Percentiles rank a stretch among this genome's conserved stretches.
phyloP scores from a whole-genome alignment of 2,888 invertebrate species.

The Aproaerema taeniolella region DNA sequence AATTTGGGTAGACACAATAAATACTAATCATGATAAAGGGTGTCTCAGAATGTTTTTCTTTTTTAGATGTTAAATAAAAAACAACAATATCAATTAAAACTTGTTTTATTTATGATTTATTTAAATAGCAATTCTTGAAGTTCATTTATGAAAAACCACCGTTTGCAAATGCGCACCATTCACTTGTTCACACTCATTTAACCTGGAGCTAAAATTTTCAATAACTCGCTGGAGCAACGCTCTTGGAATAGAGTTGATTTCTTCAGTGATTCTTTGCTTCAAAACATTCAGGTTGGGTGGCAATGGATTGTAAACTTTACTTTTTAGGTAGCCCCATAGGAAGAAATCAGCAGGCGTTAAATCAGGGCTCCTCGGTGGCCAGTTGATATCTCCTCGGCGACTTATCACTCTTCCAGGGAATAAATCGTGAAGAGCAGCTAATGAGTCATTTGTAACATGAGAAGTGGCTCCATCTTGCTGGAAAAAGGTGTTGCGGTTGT shows the following conservation, averaged over 20 bases:
- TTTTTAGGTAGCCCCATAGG: constrained; percentile 11
- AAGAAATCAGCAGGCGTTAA: constrained; percentile 7
- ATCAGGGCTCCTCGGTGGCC: constrained; percentile 9
- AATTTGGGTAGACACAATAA: too few species aligned
- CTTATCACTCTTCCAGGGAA: constrained; percentile 12
- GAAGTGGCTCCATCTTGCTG: constrained; percentile 23
- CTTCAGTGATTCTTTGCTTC: constrained; percentile 3
- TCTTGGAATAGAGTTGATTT: constrained; percentile 4
- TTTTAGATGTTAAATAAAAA: too few species aligned
- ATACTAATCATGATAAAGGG: too few species aligned
- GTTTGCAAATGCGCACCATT: constrained; percentile 4
- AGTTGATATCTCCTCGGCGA: constrained; percentile 12
- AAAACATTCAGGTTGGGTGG: constrained; percentile 3
- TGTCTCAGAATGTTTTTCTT: too few species aligned
- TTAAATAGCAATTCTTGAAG: too few species aligned
- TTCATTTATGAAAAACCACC: constrained; percentile 6
- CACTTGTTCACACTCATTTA: neutral
- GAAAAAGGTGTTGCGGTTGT: constrained; percentile 14
- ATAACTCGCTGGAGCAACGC: constrained; percentile 1
- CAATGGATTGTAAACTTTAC: constrained; percentile 17
- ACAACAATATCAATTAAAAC: too few species aligned
- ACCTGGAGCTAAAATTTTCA: neutral
- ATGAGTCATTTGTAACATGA: constrained; percentile 19
- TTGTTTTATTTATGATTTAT: too few species aligned
- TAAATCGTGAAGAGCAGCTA: constrained; percentile 10